Evolutionary conservation across 2,113 vertebrate genomes (phyloP).

Genomic region (Gobiocypris rarus): DNA sequence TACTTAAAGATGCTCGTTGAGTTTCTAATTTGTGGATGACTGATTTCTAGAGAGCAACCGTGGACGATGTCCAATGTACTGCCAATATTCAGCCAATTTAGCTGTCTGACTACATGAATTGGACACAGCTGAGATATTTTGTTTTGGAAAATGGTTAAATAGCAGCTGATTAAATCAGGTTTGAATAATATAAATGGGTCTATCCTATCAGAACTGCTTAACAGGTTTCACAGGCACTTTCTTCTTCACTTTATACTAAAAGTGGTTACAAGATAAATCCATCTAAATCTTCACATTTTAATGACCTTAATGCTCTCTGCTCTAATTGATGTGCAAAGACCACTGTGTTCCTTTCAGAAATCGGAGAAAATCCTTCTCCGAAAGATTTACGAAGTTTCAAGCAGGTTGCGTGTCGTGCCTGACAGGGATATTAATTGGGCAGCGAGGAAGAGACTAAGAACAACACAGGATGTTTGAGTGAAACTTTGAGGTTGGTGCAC

Average conservation of each 20-base stretch:
- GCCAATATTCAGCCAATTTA: neutral
- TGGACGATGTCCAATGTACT: neutral
- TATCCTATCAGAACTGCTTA: neutral
- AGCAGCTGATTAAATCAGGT: neutral
- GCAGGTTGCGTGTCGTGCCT: slow-evolving; percentile 39
- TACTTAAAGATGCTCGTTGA: neutral
- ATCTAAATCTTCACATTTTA: neutral
- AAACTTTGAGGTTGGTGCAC: slow-evolving; percentile 35
- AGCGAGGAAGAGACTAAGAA: slow-evolving; percentile 31
- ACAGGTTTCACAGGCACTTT: neutral
- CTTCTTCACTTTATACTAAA: neutral
- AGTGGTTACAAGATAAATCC: neutral
- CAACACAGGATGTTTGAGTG: slow-evolving; percentile 51
- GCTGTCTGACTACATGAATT: neutral
- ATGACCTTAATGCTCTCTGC: neutral
- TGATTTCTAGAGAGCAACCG: neutral
- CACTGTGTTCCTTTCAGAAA: neutral
- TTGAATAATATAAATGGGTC: neutral
- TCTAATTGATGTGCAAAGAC: neutral
- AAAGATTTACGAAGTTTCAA: slow-evolving; percentile 22
- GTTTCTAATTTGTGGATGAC: neutral
- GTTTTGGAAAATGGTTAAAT: neutral
- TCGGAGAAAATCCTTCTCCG: neutral
- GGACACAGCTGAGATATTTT: neutral
- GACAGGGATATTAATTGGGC: slow-evolving; percentile 57